phyloP scores from a whole-genome alignment of 2,113 vertebrate species.

The Oceanodroma tethys region DNA sequence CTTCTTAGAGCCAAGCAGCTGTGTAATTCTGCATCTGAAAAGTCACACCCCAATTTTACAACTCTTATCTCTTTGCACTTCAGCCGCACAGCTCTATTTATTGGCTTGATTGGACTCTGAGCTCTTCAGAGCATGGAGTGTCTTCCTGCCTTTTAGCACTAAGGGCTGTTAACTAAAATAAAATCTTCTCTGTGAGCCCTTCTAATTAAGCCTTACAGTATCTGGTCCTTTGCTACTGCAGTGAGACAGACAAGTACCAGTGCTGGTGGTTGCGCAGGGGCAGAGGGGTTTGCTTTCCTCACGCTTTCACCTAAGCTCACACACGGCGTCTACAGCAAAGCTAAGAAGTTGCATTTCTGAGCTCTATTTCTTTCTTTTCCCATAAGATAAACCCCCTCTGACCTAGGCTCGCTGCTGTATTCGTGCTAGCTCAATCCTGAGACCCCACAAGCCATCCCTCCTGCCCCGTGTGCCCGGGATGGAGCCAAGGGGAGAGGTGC shows the following conservation, averaged over 20 bases:
- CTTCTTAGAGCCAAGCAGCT: not conserved
- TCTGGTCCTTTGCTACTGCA: not conserved
- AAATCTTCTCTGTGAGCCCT: not conserved
- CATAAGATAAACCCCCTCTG: not conserved
- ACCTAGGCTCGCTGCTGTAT: not conserved
- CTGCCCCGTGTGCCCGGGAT: fast-evolving
- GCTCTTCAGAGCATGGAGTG: not conserved
- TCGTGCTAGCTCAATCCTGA: fast-evolving
- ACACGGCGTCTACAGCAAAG: not conserved
- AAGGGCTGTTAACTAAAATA: not conserved
- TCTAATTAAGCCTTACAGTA: not conserved
- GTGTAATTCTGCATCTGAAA: not conserved
- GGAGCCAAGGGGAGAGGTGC: not conserved
- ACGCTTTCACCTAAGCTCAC: not conserved
- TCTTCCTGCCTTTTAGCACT: not conserved
- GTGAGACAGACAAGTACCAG: not conserved
- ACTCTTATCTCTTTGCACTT: not conserved
- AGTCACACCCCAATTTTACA: not conserved
- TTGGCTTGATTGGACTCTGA: not conserved
- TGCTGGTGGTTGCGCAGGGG: not conserved
- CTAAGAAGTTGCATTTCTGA: not conserved
- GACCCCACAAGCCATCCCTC: not conserved
- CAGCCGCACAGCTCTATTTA: not conserved
- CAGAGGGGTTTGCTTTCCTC: not conserved
- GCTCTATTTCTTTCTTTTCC: not conserved